These are phyloP conservation scores for Narcine bancroftii DNA, from an alignment of 2,113 vertebrate species.

Conservation along the genomic window DNA sequence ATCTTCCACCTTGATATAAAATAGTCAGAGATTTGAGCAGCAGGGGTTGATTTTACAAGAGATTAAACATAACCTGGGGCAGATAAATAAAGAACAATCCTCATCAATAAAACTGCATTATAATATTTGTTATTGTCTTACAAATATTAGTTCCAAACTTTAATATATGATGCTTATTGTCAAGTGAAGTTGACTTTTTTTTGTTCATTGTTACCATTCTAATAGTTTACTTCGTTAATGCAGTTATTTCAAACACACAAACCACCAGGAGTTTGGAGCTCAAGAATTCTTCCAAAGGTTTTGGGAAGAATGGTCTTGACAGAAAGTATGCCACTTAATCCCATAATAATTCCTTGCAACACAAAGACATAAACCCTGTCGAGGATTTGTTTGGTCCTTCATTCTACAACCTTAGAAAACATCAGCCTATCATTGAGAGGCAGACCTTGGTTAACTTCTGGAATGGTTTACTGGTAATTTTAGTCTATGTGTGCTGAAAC, in stretches of 20 bases:
- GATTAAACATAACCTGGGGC: neutral
- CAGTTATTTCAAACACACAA: neutral
- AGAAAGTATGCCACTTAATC: neutral
- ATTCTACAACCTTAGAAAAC: neutral
- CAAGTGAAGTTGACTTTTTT: neutral
- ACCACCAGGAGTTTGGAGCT: neutral
- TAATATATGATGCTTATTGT: neutral
- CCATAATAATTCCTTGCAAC: neutral
- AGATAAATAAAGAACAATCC: neutral
- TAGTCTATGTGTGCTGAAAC: neutral
- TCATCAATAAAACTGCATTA: neutral
- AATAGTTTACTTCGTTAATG: neutral
- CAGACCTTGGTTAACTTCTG: neutral
- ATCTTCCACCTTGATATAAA: neutral
- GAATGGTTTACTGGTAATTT: neutral
- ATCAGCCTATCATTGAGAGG: neutral
- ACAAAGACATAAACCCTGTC: neutral
- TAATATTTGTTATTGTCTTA: neutral
- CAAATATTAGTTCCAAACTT: constrained; percentile 17
- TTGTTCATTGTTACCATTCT: neutral
- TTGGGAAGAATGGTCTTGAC: neutral
- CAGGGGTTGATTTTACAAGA: neutral
- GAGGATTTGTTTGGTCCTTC: constrained; percentile 15
- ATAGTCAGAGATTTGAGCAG: neutral
- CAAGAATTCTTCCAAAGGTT: neutral